Evolutionary conservation across 35 echinoderm and acorn worm genomes (phyloP).

Genomic region (Diadema setosum): DNA sequence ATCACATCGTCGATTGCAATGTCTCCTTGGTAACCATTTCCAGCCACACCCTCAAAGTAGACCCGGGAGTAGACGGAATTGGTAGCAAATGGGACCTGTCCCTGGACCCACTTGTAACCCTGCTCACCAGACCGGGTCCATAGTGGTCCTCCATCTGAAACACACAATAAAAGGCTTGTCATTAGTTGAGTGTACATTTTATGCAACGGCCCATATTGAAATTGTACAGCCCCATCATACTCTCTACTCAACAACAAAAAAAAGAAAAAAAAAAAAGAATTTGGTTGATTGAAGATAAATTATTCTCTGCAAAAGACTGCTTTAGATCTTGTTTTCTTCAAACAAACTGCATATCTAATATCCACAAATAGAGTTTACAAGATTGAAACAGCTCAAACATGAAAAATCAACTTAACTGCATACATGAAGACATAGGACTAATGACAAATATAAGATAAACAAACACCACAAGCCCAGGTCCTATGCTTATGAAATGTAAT

Average conservation of each 20-base stretch:
- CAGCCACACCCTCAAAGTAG: constrained; percentile 76
- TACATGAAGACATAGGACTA: no score
- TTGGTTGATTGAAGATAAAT: neutral
- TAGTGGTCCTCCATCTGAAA: neutral
- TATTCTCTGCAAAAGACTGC: no score
- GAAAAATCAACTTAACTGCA: no score
- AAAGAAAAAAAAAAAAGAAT: neutral
- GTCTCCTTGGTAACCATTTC: constrained; percentile 45
- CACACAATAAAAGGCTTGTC: no score
- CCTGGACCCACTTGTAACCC: constrained; percentile 3
- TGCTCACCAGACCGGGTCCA: constrained; percentile 7
- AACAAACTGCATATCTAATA: no score
- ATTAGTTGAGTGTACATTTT: no score
- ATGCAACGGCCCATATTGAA: neutral
- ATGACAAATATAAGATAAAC: no score
- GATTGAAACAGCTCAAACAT: no score
- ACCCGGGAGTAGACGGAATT: neutral
- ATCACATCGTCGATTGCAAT: constrained; percentile 80
- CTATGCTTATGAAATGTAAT: no score
- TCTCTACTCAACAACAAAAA: neutral
- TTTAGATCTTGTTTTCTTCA: no score
- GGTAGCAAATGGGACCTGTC: neutral
- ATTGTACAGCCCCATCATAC: neutral
- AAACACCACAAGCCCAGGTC: no score
- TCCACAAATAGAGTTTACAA: no score